phyloP scores from a whole-genome alignment of 2,888 invertebrate genomes.

The Fragum fragum region DNA sequence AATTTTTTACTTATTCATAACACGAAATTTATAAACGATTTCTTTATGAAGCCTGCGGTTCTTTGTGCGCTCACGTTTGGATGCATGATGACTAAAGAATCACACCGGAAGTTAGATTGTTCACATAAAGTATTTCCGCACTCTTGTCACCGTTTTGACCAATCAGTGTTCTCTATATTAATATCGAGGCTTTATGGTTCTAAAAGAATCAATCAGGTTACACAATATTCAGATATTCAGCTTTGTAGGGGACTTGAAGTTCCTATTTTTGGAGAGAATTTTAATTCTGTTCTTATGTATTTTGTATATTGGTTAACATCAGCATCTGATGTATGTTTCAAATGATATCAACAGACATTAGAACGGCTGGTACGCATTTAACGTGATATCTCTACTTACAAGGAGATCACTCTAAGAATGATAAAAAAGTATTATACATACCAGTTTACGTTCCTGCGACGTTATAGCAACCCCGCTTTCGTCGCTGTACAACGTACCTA shows the following conservation, averaged over 20 bases:
- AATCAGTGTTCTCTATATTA: conserved; percentile 62
- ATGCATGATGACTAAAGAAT: conserved; percentile 56
- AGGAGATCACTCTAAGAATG: too few species aligned
- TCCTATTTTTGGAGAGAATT: conserved; percentile 7
- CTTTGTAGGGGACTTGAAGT: conserved; percentile 19
- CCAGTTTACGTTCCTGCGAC: too few species aligned
- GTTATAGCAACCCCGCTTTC: too few species aligned
- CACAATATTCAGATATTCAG: conserved; percentile 9
- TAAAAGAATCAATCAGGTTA: conserved; percentile 1
- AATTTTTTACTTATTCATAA: conserved; percentile 56
- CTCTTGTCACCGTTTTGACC: conserved; percentile 66
- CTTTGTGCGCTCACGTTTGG: conserved; percentile 63
- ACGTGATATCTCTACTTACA: too few species aligned
- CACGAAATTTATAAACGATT: conserved; percentile 51
- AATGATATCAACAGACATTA: neutral
- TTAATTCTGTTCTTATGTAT: neutral
- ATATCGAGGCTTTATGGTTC: conserved; percentile 18
- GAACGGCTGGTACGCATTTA: too few species aligned
- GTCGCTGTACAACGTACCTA: too few species aligned
- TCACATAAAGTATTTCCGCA: conserved; percentile 37
- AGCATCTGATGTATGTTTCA: conserved; percentile 1
- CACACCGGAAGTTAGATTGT: conserved; percentile 4
- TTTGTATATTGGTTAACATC: conserved; percentile 17
- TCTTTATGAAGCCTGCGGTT: conserved; percentile 61
- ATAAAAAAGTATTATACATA: too few species aligned